Evolutionary conservation across 2,797 vertebrate species (phyloP).

Genomic region (Enteromius unitaeniatus): DNA sequence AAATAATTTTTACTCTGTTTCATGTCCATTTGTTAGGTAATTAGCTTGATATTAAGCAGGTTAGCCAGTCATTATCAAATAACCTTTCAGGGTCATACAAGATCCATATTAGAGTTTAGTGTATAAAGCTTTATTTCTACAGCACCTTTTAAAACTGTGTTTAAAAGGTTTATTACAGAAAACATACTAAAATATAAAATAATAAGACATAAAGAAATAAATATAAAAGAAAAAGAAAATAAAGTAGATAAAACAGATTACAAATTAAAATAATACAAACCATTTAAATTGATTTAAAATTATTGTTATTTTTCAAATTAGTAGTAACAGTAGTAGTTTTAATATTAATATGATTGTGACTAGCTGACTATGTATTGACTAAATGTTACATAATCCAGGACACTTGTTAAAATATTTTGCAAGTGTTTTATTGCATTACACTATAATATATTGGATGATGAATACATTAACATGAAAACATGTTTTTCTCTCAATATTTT

Average conservation of each 20-base stretch:
- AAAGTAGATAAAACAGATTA: not conserved
- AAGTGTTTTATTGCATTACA: not conserved
- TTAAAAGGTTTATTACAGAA: not conserved
- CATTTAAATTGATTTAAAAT: not conserved
- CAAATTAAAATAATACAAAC: not conserved
- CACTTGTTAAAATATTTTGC: not conserved
- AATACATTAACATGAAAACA: conserved; percentile 22
- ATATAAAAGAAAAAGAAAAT: not conserved
- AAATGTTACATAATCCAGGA: not conserved
- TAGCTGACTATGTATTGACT: not conserved
- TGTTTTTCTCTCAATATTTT: conserved; percentile 49
- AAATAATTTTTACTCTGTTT: not conserved
- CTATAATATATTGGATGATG: not conserved
- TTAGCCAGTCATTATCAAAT: not conserved
- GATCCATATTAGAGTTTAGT: not conserved
- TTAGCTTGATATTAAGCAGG: not conserved
- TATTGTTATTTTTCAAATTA: not conserved
- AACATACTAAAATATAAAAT: not conserved
- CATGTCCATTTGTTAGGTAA: not conserved
- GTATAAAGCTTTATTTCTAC: not conserved
- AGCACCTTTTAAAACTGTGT: not conserved
- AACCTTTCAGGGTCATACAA: not conserved
- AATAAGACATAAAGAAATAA: not conserved
- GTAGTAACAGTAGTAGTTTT: not conserved
- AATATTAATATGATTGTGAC: not conserved